phyloP scores from a whole-genome alignment of 2,113 vertebrate species.

The Lophura nycthemera region DNA sequence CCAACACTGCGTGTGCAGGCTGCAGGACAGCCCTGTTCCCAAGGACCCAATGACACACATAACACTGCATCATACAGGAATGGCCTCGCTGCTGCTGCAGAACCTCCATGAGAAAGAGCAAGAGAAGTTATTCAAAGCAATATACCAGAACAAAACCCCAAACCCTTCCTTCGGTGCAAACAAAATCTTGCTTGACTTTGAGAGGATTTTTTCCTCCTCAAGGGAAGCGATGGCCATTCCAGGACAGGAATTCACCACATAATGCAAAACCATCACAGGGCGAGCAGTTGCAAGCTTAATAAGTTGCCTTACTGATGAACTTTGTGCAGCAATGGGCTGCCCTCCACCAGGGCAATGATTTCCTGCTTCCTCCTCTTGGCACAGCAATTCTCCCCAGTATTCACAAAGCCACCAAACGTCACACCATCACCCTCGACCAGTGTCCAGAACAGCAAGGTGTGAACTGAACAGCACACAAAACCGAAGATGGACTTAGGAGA shows the following conservation, averaged over 20 bases:
- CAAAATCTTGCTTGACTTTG: background rate
- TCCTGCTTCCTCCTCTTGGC: background rate
- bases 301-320: background rate
- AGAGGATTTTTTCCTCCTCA: background rate
- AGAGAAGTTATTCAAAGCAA: background rate
- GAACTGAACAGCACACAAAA: too few species aligned
- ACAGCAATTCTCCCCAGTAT: background rate
- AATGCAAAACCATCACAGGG: background rate
- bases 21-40: background rate
- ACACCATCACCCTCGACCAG: background rate
- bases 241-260: background rate
- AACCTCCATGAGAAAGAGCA: background rate
- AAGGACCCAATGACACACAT: rapidly evolving
- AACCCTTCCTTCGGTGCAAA: background rate
- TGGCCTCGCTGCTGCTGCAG: background rate
- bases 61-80: rapidly evolving
- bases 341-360: background rate
- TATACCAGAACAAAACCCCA: background rate
- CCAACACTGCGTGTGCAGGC: rapidly evolving
- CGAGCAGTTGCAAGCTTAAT: background rate
- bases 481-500: too few species aligned
- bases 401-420: background rate
- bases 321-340: background rate
- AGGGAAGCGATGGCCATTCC: background rate
- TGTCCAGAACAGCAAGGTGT: background rate